Percentiles rank a stretch among this genome's conserved stretches.
Conservation (phyloP, 2,888 invertebrate genomes). For the Gymnosoma rotundatum region DNA sequence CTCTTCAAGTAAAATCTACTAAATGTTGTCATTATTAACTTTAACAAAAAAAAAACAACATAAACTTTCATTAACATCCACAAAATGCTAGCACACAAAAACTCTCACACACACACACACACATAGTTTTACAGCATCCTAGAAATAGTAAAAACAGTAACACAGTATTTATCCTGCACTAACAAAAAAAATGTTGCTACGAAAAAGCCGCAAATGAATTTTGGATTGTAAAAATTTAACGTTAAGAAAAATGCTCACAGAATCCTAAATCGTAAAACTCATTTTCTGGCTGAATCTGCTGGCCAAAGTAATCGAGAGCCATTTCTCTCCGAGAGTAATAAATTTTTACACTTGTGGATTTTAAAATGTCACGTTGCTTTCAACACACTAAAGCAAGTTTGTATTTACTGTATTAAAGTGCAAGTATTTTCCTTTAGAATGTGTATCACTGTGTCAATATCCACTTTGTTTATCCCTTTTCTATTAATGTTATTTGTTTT, state of each 20-base stretch:
- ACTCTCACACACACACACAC: background rate
- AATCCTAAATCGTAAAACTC: background rate
- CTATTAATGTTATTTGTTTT: slow-evolving; percentile 6
- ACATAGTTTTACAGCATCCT: slow-evolving; percentile 42
- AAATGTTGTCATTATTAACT: slow-evolving; percentile 75
- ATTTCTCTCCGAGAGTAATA: slow-evolving; percentile 2
- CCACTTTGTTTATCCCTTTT: slow-evolving; percentile 71
- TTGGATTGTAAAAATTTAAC: slow-evolving; percentile 71
- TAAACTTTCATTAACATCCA: slow-evolving; percentile 55
- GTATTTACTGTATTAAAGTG: slow-evolving; percentile 51
- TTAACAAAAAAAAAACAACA: slow-evolving; percentile 42
- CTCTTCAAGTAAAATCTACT: slow-evolving; percentile 69
- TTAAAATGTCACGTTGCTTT: slow-evolving; percentile 52
- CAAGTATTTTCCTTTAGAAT: slow-evolving; percentile 71
- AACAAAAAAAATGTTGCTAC: slow-evolving; percentile 30
- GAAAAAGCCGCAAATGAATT: slow-evolving; percentile 69
- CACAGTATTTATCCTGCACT: background rate
- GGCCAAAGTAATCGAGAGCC: background rate
- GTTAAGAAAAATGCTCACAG: background rate
- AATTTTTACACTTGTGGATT: slow-evolving; percentile 52
- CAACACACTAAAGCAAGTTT: background rate
- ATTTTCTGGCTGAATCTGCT: slow-evolving; percentile 34
- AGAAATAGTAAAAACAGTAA: background rate
- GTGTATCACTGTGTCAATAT: slow-evolving; percentile 79
- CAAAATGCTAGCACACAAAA: slow-evolving; percentile 26